phyloP scores from a whole-genome alignment of 2,113 vertebrate genomes.

The Grus americana region DNA sequence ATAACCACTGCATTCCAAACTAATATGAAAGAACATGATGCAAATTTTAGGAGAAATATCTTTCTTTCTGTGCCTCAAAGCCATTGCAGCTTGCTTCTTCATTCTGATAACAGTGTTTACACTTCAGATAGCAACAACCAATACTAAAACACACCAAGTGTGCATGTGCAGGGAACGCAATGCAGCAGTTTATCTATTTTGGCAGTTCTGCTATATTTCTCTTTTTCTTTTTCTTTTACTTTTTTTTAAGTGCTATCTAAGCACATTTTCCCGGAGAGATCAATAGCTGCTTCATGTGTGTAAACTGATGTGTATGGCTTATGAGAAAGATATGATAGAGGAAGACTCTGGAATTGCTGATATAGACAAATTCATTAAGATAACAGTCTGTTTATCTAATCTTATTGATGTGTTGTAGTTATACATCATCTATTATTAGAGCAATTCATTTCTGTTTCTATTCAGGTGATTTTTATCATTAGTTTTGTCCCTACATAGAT shows the following conservation, averaged over 20 bases:
- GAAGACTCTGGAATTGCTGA: not conserved
- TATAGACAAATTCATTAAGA: slow-evolving; percentile 36
- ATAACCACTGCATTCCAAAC: not conserved
- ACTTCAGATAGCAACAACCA: not conserved
- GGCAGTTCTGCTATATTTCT: not conserved
- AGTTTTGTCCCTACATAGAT: not conserved
- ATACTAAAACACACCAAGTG: not conserved
- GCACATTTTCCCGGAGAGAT: slow-evolving; percentile 3
- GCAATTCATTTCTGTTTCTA: slow-evolving; percentile 20
- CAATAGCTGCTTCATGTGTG: slow-evolving; percentile 25
- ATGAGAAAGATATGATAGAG: not conserved
- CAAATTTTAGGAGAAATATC: not conserved
- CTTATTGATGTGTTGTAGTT: slow-evolving; percentile 24
- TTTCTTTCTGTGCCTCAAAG: not conserved
- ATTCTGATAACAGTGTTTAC: not conserved
- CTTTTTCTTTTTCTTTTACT: too few relatives aligned
- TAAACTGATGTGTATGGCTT: slow-evolving; percentile 20
- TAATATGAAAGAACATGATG: not conserved
- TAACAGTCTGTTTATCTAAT: slow-evolving; percentile 20
- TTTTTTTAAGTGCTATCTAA: not conserved
- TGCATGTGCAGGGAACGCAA: not conserved
- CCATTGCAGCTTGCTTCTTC: not conserved
- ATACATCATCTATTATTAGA: slow-evolving; percentile 1
- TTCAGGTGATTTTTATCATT: slow-evolving; percentile 2
- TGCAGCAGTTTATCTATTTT: not conserved